Evolutionary conservation across 2,888 invertebrate species (phyloP).

Genomic region (Hypsopygia costalis): DNA sequence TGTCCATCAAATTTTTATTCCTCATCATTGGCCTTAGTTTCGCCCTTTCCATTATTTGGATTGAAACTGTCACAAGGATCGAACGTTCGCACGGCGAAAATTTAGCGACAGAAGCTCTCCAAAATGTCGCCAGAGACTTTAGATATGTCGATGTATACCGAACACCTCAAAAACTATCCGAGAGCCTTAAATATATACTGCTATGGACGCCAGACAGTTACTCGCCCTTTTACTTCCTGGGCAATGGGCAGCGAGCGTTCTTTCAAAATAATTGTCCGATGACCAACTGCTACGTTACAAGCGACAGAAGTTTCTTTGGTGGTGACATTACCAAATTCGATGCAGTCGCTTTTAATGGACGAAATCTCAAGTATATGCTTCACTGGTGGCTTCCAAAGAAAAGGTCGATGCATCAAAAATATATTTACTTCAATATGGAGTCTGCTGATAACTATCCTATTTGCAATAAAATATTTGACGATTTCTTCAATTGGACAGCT

Average conservation of each 20-base stretch:
- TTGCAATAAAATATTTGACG: conserved; percentile 44
- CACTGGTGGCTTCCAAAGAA: conserved; percentile 32
- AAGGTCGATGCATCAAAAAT: conserved; percentile 53
- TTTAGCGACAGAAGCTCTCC: conserved; percentile 45
- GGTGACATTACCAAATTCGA: conserved; percentile 49
- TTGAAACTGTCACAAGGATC: conserved; percentile 30
- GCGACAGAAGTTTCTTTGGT: conserved; percentile 38
- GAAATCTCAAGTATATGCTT: conserved; percentile 29
- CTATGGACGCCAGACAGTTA: conserved; percentile 49
- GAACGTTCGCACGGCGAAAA: conserved; percentile 26
- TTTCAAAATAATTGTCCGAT: conserved; percentile 53
- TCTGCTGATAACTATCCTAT: conserved; percentile 60
- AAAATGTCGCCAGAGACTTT: conserved; percentile 47
- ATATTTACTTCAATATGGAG: conserved; percentile 62
- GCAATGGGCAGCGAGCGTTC: conserved; percentile 49
- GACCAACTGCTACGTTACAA: conserved; percentile 57
- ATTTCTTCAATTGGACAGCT: conserved; percentile 67
- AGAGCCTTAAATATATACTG: conserved; percentile 53
- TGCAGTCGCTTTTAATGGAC: conserved; percentile 60
- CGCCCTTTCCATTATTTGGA: conserved; percentile 39
- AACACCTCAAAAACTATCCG: conserved; percentile 37
- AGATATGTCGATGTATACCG: conserved; percentile 55
- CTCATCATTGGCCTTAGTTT: conserved; percentile 41
- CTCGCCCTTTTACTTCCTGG: conserved; percentile 49
- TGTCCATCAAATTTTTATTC: conserved; percentile 39